These are phyloP conservation scores for Porites cylindrica DNA, from an alignment of 92 coral and sea anemone species.

Conservation along the genomic window DNA sequence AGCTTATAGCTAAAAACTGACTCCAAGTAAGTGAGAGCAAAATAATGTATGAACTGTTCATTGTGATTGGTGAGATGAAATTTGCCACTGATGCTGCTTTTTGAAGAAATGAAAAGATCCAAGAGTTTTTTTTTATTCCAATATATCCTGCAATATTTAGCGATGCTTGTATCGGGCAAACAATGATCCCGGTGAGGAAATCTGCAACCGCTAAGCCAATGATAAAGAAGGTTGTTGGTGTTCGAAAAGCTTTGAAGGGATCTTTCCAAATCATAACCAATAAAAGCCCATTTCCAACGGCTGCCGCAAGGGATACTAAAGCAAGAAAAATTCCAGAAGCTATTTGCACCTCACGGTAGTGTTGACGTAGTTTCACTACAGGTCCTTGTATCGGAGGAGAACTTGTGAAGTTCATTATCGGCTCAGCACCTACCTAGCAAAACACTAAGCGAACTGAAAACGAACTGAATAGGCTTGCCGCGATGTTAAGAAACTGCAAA, in stretches of 20 bases:
- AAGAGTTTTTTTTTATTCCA: background rate
- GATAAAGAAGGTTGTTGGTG: slow-evolving; percentile 63
- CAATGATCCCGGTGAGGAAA: slow-evolving; percentile 55
- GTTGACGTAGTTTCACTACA: too few species aligned
- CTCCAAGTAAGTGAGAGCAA: slow-evolving; percentile 30
- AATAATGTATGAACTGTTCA: slow-evolving; percentile 43
- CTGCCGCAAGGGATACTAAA: slow-evolving; percentile 32
- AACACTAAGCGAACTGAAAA: background rate
- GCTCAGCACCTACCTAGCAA: background rate
- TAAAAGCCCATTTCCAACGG: slow-evolving; percentile 65
- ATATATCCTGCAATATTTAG: slow-evolving; percentile 2
- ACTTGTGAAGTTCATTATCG: background rate
- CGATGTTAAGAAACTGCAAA: background rate
- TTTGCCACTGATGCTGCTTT: slow-evolving; percentile 1
- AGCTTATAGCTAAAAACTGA: slow-evolving; percentile 37
- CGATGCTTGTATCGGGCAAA: slow-evolving; percentile 43
- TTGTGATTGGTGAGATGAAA: background rate
- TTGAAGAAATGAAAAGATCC: background rate
- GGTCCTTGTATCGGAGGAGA: too few species aligned
- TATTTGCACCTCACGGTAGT: background rate
- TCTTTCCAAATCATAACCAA: slow-evolving; percentile 70
- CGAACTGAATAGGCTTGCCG: too few species aligned
- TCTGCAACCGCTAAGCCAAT: slow-evolving; percentile 69
- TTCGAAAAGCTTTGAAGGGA: slow-evolving; percentile 59
- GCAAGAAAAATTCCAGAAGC: slow-evolving; percentile 49